Evolutionary conservation across 30 jellyfish, hydroid and myxozoan genomes (phyloP).

Genomic region (Chironex yamaguchii): DNA sequence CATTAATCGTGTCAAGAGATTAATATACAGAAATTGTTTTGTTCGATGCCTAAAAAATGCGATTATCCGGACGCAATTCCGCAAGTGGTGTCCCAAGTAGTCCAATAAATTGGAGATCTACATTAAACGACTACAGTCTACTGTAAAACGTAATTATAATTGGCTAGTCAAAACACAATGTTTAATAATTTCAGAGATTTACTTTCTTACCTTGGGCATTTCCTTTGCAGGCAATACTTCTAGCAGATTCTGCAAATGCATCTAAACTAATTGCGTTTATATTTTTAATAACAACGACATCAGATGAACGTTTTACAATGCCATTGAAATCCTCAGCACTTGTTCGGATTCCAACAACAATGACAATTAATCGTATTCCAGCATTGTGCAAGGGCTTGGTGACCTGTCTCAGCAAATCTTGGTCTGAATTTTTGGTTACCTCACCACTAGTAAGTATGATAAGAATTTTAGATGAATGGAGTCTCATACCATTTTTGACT

Average conservation of each 20-base stretch:
- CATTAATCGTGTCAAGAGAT: too few relatives aligned
- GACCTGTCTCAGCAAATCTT: constrained; percentile 39
- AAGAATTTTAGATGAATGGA: constrained; percentile 53
- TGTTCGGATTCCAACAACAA: constrained; percentile 7
- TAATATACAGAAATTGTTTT: too few relatives aligned
- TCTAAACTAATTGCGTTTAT: neutral
- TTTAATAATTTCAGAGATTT: too few relatives aligned
- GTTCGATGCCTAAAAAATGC: too few relatives aligned
- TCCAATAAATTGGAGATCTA: too few relatives aligned
- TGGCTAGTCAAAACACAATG: too few relatives aligned
- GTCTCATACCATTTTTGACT: constrained; percentile 13
- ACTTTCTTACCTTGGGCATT: neutral
- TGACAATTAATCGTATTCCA: constrained; percentile 17
- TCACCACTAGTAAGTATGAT: constrained; percentile 74
- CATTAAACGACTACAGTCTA: too few relatives aligned
- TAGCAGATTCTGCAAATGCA: neutral
- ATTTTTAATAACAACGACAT: too few relatives aligned
- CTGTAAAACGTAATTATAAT: too few relatives aligned
- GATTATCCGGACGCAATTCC: too few relatives aligned
- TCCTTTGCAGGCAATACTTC: neutral
- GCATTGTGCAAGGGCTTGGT: constrained; percentile 4
- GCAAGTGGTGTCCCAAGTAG: too few relatives aligned
- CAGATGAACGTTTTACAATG: neutral
- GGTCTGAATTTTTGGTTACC: constrained; percentile 59
- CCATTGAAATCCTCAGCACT: neutral